Base-by-base conservation (phyloP, 2,888 invertebrate genomes). In the Melitaea athalia region DNA sequence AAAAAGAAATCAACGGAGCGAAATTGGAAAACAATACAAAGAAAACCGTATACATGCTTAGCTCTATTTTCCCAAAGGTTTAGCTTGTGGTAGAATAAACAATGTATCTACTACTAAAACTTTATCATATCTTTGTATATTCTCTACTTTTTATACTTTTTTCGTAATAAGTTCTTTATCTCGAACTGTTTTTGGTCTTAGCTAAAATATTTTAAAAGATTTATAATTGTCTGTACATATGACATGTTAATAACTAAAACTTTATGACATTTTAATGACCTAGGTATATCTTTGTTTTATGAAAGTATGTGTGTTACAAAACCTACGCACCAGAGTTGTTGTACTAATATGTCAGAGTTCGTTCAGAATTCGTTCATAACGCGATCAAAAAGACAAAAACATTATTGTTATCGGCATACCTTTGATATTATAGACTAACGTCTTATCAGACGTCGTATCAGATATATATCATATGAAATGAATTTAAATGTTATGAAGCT, bases 111-210 rank as follows among this genome's bases (percentile, higher is more conserved):
- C 24, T 24, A 53, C 38, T 64, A 42, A 64, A 64, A 61, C 7
- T 64, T 52, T 68, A 61, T 17, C 50, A 57, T 68, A 60, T 17
- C 59, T 68, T 62, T 68, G 61, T 61, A 14, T 42, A 57, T 68
- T 31, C 11, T 10, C 38, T 38, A 38, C 38, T 38, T 43, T 43
- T 6, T 60, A 57, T 53, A 53, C 55, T 43, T 53, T 31, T 17
- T 43, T 43, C 38, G 38, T 33, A 45, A 31, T 55, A 52, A 47
- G 38, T 61, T 17, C 17, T n/a, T 50, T 38, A 47, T 47, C 47
- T 11, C 33, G 17, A 45, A 33, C 15, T 59, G 24, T 24, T 24
- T 24, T 24, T 24, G 24, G 24, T 24, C 24, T 2, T 24, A 24
- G 24, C 24, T 24, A 24, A 24, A 24, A 38, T 38, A 38, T 7